Evolutionary conservation across 2,113 vertebrate species (phyloP).

Genomic region (Ophthalmolycus amberensis): DNA sequence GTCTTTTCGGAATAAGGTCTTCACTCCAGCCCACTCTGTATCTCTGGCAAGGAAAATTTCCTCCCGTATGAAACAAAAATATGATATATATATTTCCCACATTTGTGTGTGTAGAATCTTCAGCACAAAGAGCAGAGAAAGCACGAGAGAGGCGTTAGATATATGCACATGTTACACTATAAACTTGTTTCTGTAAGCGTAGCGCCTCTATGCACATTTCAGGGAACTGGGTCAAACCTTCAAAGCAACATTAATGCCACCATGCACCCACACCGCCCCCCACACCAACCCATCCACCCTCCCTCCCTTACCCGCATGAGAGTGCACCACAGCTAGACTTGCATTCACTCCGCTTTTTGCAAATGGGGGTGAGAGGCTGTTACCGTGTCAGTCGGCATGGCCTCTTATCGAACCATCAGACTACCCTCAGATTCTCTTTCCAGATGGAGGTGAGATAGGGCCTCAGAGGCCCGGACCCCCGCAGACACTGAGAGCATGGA

Average conservation of each 20-base stretch:
- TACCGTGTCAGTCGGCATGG: constrained; percentile 79
- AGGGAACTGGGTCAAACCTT: constrained; percentile 44
- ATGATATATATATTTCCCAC: constrained; percentile 12
- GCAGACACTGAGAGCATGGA: constrained; percentile 80
- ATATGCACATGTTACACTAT: constrained; percentile 3
- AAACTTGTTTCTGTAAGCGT: constrained; percentile 34
- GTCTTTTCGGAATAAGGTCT: constrained; percentile 49
- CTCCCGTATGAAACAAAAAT: constrained; percentile 35
- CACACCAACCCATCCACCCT: constrained; percentile 7
- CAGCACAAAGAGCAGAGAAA: constrained; percentile 3
- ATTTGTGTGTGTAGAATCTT: constrained; percentile 1
- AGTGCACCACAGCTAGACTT: constrained; percentile 44
- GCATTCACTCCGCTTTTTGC: constrained; percentile 58
- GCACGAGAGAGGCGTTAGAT: not conserved
- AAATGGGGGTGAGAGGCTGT: constrained; percentile 74
- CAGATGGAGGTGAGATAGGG: constrained; percentile 85
- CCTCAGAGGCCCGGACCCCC: constrained; percentile 79
- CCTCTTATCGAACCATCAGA: constrained; percentile 82
- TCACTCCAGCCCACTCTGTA: constrained; percentile 47
- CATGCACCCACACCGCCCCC: constrained; percentile 37
- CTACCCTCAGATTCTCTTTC: constrained; percentile 85
- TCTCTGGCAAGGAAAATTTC: constrained; percentile 57
- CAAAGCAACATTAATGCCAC: constrained; percentile 57
- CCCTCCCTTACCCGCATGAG: constrained; percentile 64
- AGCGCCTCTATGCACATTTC: constrained; percentile 23